These are phyloP conservation scores for Phaenicophaeus curvirostris DNA, from an alignment of 2,797 vertebrate species.

Conservation along the genomic window DNA sequence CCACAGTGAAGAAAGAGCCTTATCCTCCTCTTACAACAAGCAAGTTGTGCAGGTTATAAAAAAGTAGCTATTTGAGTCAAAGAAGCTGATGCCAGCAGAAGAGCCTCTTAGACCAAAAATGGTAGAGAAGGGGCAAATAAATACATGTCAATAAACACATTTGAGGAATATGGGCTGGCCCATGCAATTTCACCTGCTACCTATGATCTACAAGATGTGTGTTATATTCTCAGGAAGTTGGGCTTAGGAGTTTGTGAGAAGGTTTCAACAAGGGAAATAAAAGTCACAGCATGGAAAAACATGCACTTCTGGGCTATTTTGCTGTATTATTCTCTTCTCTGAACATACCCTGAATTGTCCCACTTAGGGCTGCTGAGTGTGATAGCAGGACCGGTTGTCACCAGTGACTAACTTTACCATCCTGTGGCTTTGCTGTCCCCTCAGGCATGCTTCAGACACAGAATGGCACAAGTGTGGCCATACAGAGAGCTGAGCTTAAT, in stretches of 20 bases:
- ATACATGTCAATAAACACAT: rapidly evolving
- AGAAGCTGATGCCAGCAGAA: background rate
- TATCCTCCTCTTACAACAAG: background rate
- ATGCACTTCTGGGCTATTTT: background rate
- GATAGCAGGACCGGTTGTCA: background rate
- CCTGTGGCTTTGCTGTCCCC: background rate
- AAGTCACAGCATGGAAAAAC: background rate
- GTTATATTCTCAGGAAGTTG: background rate
- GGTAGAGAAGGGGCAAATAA: background rate
- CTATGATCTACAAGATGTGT: background rate
- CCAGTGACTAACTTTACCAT: background rate
- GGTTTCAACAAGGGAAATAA: background rate
- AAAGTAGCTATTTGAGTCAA: background rate
- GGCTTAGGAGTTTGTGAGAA: background rate
- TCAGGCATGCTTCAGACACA: background rate
- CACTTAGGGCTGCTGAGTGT: background rate
- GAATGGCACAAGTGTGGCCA: background rate
- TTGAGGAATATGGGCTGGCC: background rate
- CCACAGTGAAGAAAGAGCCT: background rate
- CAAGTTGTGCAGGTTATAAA: background rate
- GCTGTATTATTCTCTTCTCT: background rate
- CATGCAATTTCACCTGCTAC: background rate
- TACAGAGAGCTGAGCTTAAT: background rate
- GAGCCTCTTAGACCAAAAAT: background rate
- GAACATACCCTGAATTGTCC: background rate